Evolutionary conservation across 2,113 vertebrate genomes (phyloP), one percentile per base, ranked within the genome.

Genomic region (Nesospiza acunhae): DNA sequence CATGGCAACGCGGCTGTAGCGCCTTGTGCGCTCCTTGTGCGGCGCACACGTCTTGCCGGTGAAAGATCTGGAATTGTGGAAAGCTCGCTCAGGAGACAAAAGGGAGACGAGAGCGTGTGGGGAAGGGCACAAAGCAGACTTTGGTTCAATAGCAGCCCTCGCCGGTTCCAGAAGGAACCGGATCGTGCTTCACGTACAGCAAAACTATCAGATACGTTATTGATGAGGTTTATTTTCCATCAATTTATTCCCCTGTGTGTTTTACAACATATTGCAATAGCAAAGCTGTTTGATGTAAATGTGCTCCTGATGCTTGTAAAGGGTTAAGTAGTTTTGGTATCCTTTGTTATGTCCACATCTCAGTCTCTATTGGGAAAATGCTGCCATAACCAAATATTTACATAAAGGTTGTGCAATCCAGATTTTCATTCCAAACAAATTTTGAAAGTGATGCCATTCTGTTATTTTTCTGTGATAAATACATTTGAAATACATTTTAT

Each of bases 121-220:
- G 6, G 7, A 26, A 9, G 46, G 22, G 14, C 5, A 1, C 52
- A n/a, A 2, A 5, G 3, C 42, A 6, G 55, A 1, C 12, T 60
- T 44, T 2, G 2, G 10, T 37, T 30, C 31, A 53, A 59, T 28
- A 72, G 80, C 91, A 74, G 60, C 26, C 8, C 33, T 20, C 2
- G 6, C 18, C 5, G 6, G 6, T 13, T 2, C 4, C 13, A 4
- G 15, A 3, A 23, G 31, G 42, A 6, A 4, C 3, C 11, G 2
- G 5, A 14, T 52, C 4, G 1, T 28, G 22, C 35, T 33, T 30
- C 63, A 1, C 0, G 0, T 5, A 1, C 6, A 5, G 56, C 64
- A 31, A 30, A 67, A 5, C 6, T 23, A 2, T 24, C 15, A 44
- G 44, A 44, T 44, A 44, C 44, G 44, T 44, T 44, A 44, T 44